Conservation (phyloP, 2,888 invertebrate species). For the Pachymerium ferrugineum region DNA sequence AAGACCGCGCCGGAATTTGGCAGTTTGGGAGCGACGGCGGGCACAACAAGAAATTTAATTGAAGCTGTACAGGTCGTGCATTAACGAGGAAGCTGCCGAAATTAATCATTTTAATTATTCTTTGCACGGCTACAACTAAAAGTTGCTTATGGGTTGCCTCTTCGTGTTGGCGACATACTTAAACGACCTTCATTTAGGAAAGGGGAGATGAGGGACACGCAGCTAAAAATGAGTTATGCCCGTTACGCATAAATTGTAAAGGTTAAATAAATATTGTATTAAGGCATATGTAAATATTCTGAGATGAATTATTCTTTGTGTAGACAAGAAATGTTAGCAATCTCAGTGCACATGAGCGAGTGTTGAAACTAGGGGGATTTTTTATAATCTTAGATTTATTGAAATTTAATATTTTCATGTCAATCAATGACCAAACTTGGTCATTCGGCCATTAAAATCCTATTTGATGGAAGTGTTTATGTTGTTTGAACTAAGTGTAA, state of each 20-base stretch:
- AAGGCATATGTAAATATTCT: slow-evolving; percentile 7
- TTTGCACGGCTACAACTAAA: slow-evolving; percentile 10
- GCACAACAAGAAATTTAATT: slow-evolving; percentile 34
- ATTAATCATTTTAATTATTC: slow-evolving; percentile 35
- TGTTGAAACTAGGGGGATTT: too few relatives aligned
- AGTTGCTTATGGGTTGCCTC: neutral
- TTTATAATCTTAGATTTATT: too few relatives aligned
- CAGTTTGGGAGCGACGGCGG: slow-evolving; percentile 30
- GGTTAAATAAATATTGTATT: neutral
- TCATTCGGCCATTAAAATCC: too few relatives aligned
- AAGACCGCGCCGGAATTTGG: slow-evolving; percentile 30
- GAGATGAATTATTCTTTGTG: neutral
- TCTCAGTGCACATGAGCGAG: neutral
- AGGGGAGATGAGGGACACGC: neutral
- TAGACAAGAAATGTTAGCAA: neutral
- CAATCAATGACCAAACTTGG: too few relatives aligned
- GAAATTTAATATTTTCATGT: too few relatives aligned
- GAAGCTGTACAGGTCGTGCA: slow-evolving; percentile 34
- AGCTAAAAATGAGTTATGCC: neutral
- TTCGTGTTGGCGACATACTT: neutral
- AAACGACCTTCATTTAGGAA: neutral
- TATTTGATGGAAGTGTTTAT: too few relatives aligned
- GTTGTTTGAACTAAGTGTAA: too few relatives aligned
- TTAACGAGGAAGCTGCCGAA: slow-evolving; percentile 34
- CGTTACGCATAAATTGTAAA: slow-evolving; percentile 14